These are phyloP conservation scores for Torymus auratus DNA, from an alignment of 2,888 invertebrate genomes.

Conservation along the genomic window DNA sequence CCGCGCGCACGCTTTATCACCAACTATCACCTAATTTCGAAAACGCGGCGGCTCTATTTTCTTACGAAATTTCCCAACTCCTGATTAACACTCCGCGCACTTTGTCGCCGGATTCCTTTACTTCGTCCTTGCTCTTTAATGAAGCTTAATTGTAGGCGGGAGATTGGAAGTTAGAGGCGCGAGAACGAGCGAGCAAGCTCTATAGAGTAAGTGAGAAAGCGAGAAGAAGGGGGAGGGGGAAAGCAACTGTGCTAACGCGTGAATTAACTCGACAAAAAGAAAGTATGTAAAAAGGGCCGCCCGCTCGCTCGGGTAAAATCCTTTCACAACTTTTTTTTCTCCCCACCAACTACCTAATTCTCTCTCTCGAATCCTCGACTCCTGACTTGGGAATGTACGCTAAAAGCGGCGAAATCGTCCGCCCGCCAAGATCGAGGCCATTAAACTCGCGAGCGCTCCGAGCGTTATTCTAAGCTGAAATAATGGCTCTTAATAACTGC, in stretches of 20 bases:
- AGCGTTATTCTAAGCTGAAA: slow-evolving; percentile 2
- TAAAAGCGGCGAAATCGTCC: too few relatives aligned
- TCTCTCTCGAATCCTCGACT: too few relatives aligned
- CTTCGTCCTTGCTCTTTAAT: slow-evolving; percentile 3
- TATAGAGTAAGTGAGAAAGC: too few relatives aligned
- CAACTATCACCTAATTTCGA: too few relatives aligned
- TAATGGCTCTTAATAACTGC: neutral
- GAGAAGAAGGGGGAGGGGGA: too few relatives aligned
- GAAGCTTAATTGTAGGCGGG: slow-evolving; percentile 30
- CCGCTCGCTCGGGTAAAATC: slow-evolving; percentile 1
- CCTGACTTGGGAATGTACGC: too few relatives aligned
- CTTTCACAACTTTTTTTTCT: slow-evolving; percentile 23
- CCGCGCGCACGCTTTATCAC: too few relatives aligned
- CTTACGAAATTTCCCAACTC: slow-evolving; percentile 18
- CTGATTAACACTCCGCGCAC: slow-evolving; percentile 15
- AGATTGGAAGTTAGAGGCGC: slow-evolving; percentile 7
- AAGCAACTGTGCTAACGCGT: neutral
- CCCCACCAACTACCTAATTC: neutral
- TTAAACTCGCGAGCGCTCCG: neutral
- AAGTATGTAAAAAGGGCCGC: neutral
- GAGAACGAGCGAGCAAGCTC: too few relatives aligned
- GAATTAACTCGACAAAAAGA: neutral
- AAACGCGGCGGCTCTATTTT: slow-evolving; percentile 3
- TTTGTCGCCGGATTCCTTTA: slow-evolving; percentile 20
- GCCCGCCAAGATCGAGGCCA: neutral